These are phyloP conservation scores for Bothrops jararaca DNA, from an alignment of 2,113 vertebrate genomes.

Conservation along the genomic window DNA sequence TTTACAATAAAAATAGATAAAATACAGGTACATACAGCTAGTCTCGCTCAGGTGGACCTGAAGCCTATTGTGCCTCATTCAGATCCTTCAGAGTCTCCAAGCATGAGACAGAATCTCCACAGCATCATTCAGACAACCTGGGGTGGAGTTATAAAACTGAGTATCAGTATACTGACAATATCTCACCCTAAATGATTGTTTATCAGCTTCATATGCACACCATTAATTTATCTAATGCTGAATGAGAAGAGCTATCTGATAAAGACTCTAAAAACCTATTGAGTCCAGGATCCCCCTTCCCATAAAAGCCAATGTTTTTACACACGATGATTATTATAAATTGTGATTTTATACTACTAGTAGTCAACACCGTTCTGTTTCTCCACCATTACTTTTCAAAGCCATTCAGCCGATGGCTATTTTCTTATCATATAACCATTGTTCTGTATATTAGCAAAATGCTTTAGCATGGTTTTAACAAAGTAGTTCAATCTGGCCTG, in stretches of 20 bases:
- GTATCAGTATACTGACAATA: background rate
- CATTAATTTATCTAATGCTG: background rate
- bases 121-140: background rate
- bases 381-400: background rate
- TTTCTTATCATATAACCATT: background rate
- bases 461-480: background rate
- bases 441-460: background rate
- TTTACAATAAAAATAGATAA: background rate
- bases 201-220: background rate
- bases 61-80: background rate
- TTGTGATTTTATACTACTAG: background rate
- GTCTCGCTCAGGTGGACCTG: background rate
- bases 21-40: background rate
- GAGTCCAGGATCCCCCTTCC: background rate
- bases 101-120: background rate
- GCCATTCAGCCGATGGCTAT: background rate
- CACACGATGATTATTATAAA: background rate
- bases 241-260: background rate
- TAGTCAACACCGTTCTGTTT: background rate
- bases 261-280: background rate
- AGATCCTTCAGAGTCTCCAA: background rate
- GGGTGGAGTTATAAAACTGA: background rate
- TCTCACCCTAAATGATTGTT: background rate
- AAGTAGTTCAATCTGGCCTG: background rate
- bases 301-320: background rate